Conservation (phyloP, 2,113 vertebrate species). For the Gavialis gangeticus region DNA sequence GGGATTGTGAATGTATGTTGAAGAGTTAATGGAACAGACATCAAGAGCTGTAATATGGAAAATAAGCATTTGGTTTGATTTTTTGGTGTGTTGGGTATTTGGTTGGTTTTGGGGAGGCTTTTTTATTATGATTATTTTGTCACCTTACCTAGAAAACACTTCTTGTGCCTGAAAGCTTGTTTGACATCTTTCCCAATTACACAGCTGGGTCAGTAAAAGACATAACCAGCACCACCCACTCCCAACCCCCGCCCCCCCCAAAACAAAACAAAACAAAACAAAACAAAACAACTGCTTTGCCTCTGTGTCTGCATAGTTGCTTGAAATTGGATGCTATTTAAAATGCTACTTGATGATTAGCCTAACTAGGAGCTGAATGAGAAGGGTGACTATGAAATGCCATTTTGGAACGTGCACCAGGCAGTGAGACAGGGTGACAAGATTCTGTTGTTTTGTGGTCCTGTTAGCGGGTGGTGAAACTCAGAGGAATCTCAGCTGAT, state of each 20-base stretch:
- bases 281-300: too few species aligned
- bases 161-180: neutral
- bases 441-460: neutral
- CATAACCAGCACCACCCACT: too few species aligned
- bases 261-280: too few species aligned
- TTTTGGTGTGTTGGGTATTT: conserved; percentile 37
- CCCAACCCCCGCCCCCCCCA: too few species aligned
- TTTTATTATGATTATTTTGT: neutral
- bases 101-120: conserved; percentile 27
- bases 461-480: neutral
- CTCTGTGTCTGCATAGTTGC: conserved; percentile 1
- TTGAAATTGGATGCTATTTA: conserved; percentile 32
- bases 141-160: neutral
- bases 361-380: conserved; percentile 63
- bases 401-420: conserved; percentile 41
- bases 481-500: neutral
- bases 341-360: conserved; percentile 74
- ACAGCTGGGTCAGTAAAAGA: too few species aligned
- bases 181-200: too few species aligned
- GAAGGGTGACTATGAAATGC: conserved; percentile 65
- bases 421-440: neutral
- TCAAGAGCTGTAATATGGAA: conserved; percentile 3
- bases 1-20: neutral
- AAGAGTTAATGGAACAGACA: conserved; percentile 13
- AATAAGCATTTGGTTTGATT: conserved; percentile 39